Conservation (phyloP, 2,888 invertebrate species). For the Antheraea assamensis region DNA sequence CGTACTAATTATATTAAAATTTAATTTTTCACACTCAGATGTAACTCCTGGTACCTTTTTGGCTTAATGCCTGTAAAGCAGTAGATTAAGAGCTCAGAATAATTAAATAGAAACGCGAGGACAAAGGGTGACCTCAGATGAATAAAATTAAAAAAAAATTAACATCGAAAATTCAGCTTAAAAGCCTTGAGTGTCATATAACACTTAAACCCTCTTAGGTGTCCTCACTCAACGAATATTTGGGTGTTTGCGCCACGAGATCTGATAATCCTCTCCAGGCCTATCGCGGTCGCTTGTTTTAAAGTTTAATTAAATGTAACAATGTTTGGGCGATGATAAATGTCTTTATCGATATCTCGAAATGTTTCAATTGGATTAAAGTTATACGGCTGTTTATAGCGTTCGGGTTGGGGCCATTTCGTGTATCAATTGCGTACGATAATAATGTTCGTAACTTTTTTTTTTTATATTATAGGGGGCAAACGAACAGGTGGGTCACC, state of each 20-base stretch:
- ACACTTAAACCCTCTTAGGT: conserved; percentile 24
- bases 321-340: conserved; percentile 53
- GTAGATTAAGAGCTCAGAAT: conserved; percentile 11
- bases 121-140: conserved; percentile 9
- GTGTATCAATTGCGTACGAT: conserved; percentile 10
- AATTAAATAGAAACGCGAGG: conserved; percentile 6
- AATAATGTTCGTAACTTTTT: conserved; percentile 7
- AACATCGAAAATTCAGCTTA: conserved; percentile 9
- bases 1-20: conserved; percentile 1
- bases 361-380: conserved; percentile 46
- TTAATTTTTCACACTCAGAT: background rate
- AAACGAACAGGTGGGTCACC: no score
- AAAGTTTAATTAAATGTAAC: conserved; percentile 59
- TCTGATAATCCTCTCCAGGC: conserved; percentile 41
- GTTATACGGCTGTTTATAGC: conserved; percentile 29
- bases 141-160: conserved; percentile 6
- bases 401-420: conserved; percentile 10
- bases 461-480: no score
- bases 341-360: conserved; percentile 45
- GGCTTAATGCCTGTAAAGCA: conserved; percentile 7
- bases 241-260: conserved; percentile 40
- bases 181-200: conserved; percentile 21
- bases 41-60: conserved; percentile 8
- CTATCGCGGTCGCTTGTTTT: conserved; percentile 50
- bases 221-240: conserved; percentile 32